Conservation (phyloP, 2,888 invertebrate species). For the Nezara viridula region DNA sequence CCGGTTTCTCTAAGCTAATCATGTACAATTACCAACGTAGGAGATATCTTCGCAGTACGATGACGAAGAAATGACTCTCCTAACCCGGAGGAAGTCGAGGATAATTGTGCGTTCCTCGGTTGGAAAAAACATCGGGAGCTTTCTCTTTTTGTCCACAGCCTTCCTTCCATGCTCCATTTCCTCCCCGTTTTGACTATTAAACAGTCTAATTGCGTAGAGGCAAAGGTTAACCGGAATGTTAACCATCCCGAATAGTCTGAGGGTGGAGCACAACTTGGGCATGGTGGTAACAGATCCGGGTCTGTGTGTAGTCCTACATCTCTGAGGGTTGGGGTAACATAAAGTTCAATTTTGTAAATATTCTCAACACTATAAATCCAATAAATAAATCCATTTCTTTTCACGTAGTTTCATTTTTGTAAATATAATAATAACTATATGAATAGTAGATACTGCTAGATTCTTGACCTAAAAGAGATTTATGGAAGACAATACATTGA, state of each 20-base stretch:
- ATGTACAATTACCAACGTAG: not conserved
- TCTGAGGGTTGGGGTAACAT: too few relatives aligned
- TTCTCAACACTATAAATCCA: too few relatives aligned
- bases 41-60: not conserved
- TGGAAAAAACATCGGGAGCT: not conserved
- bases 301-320: too few relatives aligned
- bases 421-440: too few relatives aligned
- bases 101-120: not conserved
- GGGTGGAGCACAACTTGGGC: not conserved
- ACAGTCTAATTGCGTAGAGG: not conserved
- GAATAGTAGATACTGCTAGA: too few relatives aligned
- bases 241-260: not conserved
- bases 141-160: conserved; percentile 14
- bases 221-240: conserved; percentile 2
- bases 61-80: conserved; percentile 13
- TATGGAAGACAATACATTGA: too few relatives aligned
- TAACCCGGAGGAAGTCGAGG: not conserved
- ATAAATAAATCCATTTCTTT: too few relatives aligned
- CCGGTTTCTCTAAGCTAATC: not conserved
- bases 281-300: too few relatives aligned
- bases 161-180: conserved; percentile 30
- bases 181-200: conserved; percentile 30
- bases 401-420: too few relatives aligned
- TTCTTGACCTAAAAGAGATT: too few relatives aligned
- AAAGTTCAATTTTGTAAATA: too few relatives aligned